Conservation (phyloP, 2,113 vertebrate genomes). For the Stigmatopora nigra region DNA sequence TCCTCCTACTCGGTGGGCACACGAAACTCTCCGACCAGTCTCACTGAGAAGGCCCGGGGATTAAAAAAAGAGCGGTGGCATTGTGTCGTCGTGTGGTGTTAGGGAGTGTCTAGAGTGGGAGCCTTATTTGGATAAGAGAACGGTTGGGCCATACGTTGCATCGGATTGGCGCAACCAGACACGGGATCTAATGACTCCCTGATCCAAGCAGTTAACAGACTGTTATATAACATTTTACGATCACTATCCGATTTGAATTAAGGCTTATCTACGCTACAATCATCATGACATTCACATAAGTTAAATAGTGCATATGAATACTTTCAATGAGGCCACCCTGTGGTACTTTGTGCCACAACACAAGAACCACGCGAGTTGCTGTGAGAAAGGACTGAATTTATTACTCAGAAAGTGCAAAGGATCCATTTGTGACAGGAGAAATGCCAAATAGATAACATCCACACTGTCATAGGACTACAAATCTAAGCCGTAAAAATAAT, state of each 20-base stretch:
- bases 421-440: background rate
- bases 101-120: constrained; percentile 8
- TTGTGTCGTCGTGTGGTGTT: constrained; percentile 38
- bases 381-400: constrained; percentile 40
- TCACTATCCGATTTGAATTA: background rate
- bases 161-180: background rate
- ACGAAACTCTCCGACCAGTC: background rate
- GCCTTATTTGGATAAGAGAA: constrained; percentile 59
- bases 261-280: background rate
- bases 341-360: constrained; percentile 14
- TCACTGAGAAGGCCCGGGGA: constrained; percentile 12
- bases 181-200: background rate
- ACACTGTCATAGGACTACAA: background rate
- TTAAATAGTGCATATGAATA: background rate
- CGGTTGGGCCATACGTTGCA: constrained; percentile 7
- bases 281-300: background rate
- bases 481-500: background rate
- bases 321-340: constrained; percentile 12
- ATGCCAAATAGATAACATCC: background rate
- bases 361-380: constrained; percentile 3
- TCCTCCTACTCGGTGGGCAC: background rate
- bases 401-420: constrained; percentile 38
- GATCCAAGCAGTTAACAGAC: background rate
- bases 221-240: background rate
- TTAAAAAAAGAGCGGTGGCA: constrained; percentile 63